Base-by-base conservation (phyloP, 2,888 invertebrate genomes). In the Crioceris asparagi region DNA sequence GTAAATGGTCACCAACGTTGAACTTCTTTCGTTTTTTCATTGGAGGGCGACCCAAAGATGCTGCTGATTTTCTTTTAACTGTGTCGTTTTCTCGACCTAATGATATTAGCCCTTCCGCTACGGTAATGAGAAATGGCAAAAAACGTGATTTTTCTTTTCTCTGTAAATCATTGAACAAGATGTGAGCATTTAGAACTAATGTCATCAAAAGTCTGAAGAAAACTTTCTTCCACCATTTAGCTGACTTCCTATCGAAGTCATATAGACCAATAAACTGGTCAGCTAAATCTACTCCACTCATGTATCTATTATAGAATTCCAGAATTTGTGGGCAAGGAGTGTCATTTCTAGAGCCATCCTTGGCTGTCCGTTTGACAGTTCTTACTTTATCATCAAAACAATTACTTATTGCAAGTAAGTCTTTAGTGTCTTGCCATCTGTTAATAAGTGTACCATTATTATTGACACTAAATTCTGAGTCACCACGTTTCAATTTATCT, bases 161-260 rank as follows among this genome's bases (percentile, higher is more conserved):
- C 7, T 23, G 23, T 23, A 23, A n/a, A 29, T 36, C 36, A 12
- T 36, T 39, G 27, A 23, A 36, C 19, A 45, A 39, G 25, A 52
- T 48, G 40, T 41, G 51, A 27, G 49, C 40, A 40, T 57, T 56
- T 31, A 51, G 47, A 30, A 47, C 47, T 15, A 47, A 40, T 23
- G 40, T 42, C 51, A 55, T 46, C 6, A 55, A 29, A 18, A 54
- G 43, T 33, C 39, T 45, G 33, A 47, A 51, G 27, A 56, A 55
- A 19, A 54, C 45, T 34, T 56, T 54, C 32, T 47, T 46, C 53
- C 49, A 50, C 50, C 53, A 55, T 43, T 56, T 55, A 6, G 16
- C 41, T 17, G 50, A 51, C 41, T 50, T 54, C 23, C 53, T 39
- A 35, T 52, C 48, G 14, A 48, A 38, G 27, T 56, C 49, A 39